Evolutionary conservation across 2,888 invertebrate species (phyloP).

Genomic region (Drosophila melanosoma): DNA sequence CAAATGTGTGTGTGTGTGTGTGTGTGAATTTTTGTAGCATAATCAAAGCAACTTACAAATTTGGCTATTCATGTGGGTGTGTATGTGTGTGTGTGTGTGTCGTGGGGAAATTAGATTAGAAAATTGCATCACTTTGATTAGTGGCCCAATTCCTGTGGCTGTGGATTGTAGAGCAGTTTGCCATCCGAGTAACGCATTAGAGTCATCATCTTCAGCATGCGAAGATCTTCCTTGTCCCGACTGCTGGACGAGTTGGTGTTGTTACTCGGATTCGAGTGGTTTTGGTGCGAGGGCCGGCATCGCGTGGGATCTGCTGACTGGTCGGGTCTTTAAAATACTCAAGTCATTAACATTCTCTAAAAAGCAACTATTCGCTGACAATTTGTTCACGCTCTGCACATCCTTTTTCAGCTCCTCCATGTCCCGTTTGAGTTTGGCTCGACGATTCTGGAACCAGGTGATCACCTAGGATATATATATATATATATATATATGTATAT

Average conservation of each 20-base stretch:
- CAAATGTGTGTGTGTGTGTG: slow-evolving; percentile 19
- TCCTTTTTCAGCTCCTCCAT: slow-evolving; percentile 99
- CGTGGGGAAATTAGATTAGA: background rate
- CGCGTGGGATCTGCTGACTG: slow-evolving; percentile 86
- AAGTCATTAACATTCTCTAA: slow-evolving; percentile 96
- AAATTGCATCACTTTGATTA: slow-evolving; percentile 5
- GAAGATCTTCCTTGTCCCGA: slow-evolving; percentile 83
- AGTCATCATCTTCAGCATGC: slow-evolving; percentile 84
- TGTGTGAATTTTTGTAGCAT: slow-evolving; percentile 9
- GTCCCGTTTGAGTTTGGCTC: slow-evolving; percentile 97
- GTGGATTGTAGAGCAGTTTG: slow-evolving; percentile 62
- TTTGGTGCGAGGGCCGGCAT: slow-evolving; percentile 47
- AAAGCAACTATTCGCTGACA: slow-evolving; percentile 95
- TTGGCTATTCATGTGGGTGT: slow-evolving; percentile 47
- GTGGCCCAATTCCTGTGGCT: slow-evolving; percentile 25
- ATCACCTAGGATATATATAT: slow-evolving; percentile 88
- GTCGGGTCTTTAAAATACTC: slow-evolving; percentile 95
- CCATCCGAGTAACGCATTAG: slow-evolving; percentile 82
- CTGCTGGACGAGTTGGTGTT: slow-evolving; percentile 29
- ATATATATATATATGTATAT: background rate
- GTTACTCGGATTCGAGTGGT: slow-evolving; percentile 32
- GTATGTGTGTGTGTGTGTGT: background rate
- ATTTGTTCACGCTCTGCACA: slow-evolving; percentile 95
- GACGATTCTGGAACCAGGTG: slow-evolving; percentile 97
- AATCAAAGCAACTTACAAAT: slow-evolving; percentile 53